Evolutionary conservation across 37 sponge, comb jelly and placozoan species (phyloP), one percentile per base, ranked within the genome.

Genomic region (Chondrilla cf. caribensis): DNA sequence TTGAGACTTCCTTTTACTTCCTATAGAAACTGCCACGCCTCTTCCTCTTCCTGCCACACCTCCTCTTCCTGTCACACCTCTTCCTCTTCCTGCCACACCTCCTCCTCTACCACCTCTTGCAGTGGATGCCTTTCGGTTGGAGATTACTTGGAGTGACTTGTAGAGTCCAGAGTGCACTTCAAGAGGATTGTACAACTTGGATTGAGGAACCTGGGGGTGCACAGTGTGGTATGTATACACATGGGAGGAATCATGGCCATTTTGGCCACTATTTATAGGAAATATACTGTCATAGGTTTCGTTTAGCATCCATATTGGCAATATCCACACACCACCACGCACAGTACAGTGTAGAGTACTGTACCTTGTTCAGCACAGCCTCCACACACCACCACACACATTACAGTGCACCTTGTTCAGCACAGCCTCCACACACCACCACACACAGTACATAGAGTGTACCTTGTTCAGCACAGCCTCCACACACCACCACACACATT

Each of bases 401-500:
- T 29, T 2, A 68, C 70, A 68, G 19, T 19, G 3, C 70, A 68
- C 32, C 0, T 36, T 29, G 38, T 9, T 26, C 4, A 4, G 29
- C 35, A 37, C 35, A 43, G 18, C 51, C 54, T 31, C 58, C 9
- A 41, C 26, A n/a, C 29, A 44, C 21, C 31, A 41, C 58, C 7
- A 11, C 77, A 19, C 15, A n/a, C 70, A 67, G 70, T 24, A 17
- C 33, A n/a, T n/a, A n/a, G n/a, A n/a, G n/a, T n/a, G n/a, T 60
- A 87, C 83, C 71, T 79, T 73, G 19, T 82, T 64, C 24, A 89
- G 83, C 17, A 44, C 33, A 38, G 43, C 29, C 37, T 65, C 81
- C 33, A 89, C 38, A 18, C 40, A 26, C 36, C 47, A 29, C 76
- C 44, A 76, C 38, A 76, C 47, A 38, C 47, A 76, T 32, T 35